Conservation (phyloP, 2,113 vertebrate species). For the Cichladusa arquata region DNA sequence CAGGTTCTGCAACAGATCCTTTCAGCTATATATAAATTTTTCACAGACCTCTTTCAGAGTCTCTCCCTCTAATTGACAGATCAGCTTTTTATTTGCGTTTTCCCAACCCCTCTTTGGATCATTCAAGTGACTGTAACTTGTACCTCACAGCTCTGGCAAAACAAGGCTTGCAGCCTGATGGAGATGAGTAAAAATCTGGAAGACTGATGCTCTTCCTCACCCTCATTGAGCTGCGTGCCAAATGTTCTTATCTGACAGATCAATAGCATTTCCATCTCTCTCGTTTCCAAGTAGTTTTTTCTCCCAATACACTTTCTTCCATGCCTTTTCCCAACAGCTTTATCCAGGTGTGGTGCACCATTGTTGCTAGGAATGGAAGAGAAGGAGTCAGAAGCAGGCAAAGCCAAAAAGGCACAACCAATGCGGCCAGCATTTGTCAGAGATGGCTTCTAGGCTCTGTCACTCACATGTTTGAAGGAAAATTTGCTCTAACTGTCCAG, state of each 20-base stretch:
- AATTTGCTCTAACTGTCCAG: background rate
- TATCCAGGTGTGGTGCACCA: background rate
- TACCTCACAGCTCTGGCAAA: background rate
- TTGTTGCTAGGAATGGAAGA: background rate
- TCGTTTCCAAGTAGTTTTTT: rapidly evolving
- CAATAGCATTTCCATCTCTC: background rate
- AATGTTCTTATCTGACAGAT: background rate
- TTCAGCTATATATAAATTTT: background rate
- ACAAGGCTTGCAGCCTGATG: background rate
- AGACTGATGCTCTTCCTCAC: background rate
- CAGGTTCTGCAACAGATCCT: background rate
- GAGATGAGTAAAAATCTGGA: conserved; percentile 27
- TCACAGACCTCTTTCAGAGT: background rate
- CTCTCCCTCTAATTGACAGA: background rate
- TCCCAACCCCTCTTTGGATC: background rate
- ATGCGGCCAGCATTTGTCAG: background rate
- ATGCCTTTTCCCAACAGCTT: background rate
- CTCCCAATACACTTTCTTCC: background rate
- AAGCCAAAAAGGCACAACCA: rapidly evolving
- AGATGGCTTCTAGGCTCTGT: background rate
- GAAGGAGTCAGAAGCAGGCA: background rate
- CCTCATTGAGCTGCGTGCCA: background rate
- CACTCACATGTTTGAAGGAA: background rate
- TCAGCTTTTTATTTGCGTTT: background rate
- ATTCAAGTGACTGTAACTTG: background rate